Evolutionary conservation across 2,888 invertebrate genomes (phyloP).

Genomic region (Cepaea hortensis): DNA sequence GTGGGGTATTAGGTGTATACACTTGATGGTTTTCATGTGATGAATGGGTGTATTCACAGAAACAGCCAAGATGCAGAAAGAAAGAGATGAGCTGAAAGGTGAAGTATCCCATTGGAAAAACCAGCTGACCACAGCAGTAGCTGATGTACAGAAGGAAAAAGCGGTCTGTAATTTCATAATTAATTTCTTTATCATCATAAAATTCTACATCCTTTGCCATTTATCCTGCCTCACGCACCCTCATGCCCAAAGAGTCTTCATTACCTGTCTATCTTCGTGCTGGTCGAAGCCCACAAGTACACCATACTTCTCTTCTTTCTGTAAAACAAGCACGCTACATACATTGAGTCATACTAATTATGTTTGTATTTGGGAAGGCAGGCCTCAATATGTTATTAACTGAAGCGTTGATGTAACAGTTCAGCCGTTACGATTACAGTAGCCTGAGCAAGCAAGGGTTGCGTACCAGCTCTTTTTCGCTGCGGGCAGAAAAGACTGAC

Average conservation of each 20-base stretch:
- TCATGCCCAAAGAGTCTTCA: background rate
- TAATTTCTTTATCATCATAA: background rate
- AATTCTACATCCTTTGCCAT: background rate
- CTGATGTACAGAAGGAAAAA: slow-evolving; percentile 35
- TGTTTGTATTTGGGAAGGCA: too few relatives aligned
- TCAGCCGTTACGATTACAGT: too few relatives aligned
- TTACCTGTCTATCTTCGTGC: background rate
- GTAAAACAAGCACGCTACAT: background rate
- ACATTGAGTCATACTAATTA: too few relatives aligned
- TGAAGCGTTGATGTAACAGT: too few relatives aligned
- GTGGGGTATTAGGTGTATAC: too few relatives aligned
- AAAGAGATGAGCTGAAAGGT: slow-evolving; percentile 10
- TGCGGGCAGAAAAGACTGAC: too few relatives aligned
- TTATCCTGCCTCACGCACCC: too few relatives aligned
- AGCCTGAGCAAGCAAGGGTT: too few relatives aligned
- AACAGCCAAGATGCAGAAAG: background rate
- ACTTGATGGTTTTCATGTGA: too few relatives aligned
- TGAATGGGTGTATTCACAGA: slow-evolving; percentile 4
- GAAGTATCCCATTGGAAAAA: slow-evolving; percentile 45
- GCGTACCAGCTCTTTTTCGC: too few relatives aligned
- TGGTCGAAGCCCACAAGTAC: too few relatives aligned
- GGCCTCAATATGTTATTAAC: too few relatives aligned
- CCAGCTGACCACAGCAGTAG: slow-evolving; percentile 24
- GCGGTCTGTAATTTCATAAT: background rate
- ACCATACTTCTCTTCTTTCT: background rate